Conservation (phyloP, 2,888 invertebrate genomes). For the Dasypogon diadema region DNA sequence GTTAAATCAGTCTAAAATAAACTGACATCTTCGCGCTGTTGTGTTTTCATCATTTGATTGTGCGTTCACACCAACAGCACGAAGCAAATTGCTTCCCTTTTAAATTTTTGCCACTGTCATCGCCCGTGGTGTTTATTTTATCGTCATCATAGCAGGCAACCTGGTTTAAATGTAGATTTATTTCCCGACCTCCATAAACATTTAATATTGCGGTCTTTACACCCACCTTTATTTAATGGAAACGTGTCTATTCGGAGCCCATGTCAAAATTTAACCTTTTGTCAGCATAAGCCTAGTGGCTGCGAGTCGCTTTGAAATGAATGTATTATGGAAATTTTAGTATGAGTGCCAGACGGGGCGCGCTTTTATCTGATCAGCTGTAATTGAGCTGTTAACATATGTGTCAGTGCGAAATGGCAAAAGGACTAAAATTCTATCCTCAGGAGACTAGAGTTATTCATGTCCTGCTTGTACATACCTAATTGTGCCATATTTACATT, state of each 20-base stretch:
- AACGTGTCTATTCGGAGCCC: conserved; percentile 15
- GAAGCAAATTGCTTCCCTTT: too few relatives aligned
- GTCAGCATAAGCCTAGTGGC: not conserved
- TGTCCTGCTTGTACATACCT: conserved; percentile 18
- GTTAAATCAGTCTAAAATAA: too few relatives aligned
- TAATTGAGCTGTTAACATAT: conserved; percentile 46
- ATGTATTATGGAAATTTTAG: conserved; percentile 33
- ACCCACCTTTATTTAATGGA: conserved; percentile 24
- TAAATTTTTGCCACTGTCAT: not conserved
- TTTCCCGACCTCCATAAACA: conserved; percentile 16
- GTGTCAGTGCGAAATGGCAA: conserved; percentile 3
- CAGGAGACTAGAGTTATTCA: conserved; percentile 7
- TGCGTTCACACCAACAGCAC: too few relatives aligned
- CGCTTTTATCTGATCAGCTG: conserved; percentile 36
- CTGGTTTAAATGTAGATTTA: conserved; percentile 1
- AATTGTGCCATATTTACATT: conserved; percentile 38
- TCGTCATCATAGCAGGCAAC: not conserved
- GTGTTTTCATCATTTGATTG: too few relatives aligned
- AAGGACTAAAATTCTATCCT: conserved; percentile 13
- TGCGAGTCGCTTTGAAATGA: not conserved
- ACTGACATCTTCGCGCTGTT: too few relatives aligned
- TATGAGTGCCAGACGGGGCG: conserved; percentile 21
- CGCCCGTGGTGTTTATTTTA: conserved; percentile 4
- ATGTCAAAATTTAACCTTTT: conserved; percentile 39
- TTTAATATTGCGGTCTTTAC: conserved; percentile 27